Evolutionary conservation across 2,888 invertebrate species (phyloP).

Genomic region (Epinotia demarniana): DNA sequence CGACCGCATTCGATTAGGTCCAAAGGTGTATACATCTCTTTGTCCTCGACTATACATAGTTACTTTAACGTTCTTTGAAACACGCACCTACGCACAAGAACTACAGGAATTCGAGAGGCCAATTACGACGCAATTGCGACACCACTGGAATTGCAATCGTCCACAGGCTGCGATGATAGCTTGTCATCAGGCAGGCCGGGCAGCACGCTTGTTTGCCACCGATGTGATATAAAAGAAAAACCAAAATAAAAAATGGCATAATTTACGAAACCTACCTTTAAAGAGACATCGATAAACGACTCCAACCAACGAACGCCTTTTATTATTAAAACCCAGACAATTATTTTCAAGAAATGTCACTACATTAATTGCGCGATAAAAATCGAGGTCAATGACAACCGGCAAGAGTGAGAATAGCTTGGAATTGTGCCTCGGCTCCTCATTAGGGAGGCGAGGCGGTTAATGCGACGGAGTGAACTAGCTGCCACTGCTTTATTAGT

Average conservation of each 20-base stretch:
- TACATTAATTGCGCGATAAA: constrained; percentile 49
- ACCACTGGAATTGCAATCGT: too few relatives aligned
- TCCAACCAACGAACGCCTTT: constrained; percentile 5
- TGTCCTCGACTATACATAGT: too few relatives aligned
- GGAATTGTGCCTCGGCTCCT: constrained; percentile 51
- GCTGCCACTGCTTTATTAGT: constrained; percentile 23
- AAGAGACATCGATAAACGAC: not conserved
- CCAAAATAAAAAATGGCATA: not conserved
- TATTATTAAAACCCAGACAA: constrained; percentile 25
- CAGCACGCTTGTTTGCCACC: too few relatives aligned
- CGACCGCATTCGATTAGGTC: too few relatives aligned
- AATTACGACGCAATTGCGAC: too few relatives aligned
- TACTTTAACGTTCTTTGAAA: too few relatives aligned
- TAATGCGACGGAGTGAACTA: constrained; percentile 37
- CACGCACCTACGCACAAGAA: too few relatives aligned
- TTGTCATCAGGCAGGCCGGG: too few relatives aligned
- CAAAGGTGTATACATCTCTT: too few relatives aligned
- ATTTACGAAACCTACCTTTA: not conserved
- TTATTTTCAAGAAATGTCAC: constrained; percentile 45
- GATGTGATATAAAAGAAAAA: too few relatives aligned
- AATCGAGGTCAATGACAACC: constrained; percentile 52
- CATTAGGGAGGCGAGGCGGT: constrained; percentile 64
- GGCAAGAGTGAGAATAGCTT: constrained; percentile 49
- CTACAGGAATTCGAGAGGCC: too few relatives aligned
- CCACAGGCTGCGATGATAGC: too few relatives aligned